phyloP scores from a whole-genome alignment of 2,113 vertebrate genomes.

The Cochlearius cochlearius region DNA sequence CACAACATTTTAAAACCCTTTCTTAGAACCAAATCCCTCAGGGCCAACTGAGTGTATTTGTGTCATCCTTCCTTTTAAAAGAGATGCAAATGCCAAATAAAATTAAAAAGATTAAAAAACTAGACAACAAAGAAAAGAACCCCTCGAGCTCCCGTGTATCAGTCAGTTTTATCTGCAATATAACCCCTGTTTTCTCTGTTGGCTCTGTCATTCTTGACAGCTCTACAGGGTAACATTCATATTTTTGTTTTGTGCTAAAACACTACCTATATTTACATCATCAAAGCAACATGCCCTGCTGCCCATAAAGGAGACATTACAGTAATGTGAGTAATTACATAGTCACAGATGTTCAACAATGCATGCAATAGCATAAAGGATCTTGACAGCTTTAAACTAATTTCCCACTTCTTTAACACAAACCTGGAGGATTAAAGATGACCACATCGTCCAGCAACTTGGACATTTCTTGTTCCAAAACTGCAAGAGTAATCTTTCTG shows the following conservation, averaged over 20 bases:
- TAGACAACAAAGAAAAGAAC: neutral
- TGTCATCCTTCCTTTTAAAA: neutral
- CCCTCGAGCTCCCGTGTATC: accelerated
- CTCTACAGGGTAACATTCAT: accelerated
- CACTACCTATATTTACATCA: neutral
- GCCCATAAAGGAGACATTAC: neutral
- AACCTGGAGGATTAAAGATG: slow-evolving; percentile 90
- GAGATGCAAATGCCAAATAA: neutral
- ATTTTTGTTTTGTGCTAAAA: neutral
- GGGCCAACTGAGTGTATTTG: neutral
- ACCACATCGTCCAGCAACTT: slow-evolving; percentile 86
- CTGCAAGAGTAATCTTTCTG: slow-evolving; percentile 81
- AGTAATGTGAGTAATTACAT: neutral
- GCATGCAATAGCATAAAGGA: neutral
- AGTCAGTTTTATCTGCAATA: neutral
- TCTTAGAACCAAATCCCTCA: neutral
- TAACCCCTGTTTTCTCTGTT: neutral
- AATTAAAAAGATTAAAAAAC: neutral
- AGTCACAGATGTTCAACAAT: neutral
- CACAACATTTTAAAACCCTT: neutral
- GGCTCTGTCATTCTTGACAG: neutral
- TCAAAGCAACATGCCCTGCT: neutral
- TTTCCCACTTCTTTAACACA: neutral
- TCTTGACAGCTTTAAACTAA: neutral
- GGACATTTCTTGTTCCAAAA: slow-evolving; percentile 87